These are phyloP conservation scores for Amblyopsis rosae DNA, from an alignment of 2,113 vertebrate species.

Conservation along the genomic window DNA sequence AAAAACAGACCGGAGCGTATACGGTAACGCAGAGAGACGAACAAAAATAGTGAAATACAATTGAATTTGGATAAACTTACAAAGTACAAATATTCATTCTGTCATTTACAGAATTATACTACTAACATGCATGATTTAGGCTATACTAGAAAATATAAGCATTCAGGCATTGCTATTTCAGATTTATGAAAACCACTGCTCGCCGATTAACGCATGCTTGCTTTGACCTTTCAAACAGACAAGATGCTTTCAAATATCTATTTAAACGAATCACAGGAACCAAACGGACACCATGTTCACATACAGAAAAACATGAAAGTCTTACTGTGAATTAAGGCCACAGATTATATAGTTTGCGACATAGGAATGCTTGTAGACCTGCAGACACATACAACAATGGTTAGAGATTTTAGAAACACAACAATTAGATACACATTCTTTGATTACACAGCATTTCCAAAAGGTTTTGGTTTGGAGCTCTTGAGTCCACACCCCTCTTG, in stretches of 20 bases:
- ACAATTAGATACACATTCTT: neutral
- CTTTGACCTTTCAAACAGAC: too few relatives aligned
- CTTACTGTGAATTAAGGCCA: constrained; percentile 77
- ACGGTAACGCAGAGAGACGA: neutral
- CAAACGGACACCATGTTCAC: neutral
- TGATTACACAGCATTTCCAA: too few relatives aligned
- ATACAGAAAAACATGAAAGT: constrained; percentile 12
- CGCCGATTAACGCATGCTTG: too few relatives aligned
- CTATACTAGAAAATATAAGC: neutral
- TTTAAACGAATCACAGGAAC: neutral
- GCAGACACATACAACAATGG: constrained; percentile 51
- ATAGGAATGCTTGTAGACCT: constrained; percentile 91
- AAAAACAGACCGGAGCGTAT: constrained; percentile 23
- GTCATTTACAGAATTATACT: neutral
- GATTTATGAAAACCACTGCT: too few relatives aligned
- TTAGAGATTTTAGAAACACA: neutral
- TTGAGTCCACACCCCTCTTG: too few relatives aligned
- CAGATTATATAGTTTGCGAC: constrained; percentile 91
- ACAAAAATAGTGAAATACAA: neutral
- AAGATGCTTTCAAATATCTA: neutral
- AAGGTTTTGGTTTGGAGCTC: too few relatives aligned
- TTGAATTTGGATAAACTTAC: neutral
- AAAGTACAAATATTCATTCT: neutral
- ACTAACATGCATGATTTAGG: neutral
- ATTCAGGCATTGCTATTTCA: neutral